Base-by-base conservation (phyloP, 2,113 vertebrate genomes). In the Pteropus alecto region DNA sequence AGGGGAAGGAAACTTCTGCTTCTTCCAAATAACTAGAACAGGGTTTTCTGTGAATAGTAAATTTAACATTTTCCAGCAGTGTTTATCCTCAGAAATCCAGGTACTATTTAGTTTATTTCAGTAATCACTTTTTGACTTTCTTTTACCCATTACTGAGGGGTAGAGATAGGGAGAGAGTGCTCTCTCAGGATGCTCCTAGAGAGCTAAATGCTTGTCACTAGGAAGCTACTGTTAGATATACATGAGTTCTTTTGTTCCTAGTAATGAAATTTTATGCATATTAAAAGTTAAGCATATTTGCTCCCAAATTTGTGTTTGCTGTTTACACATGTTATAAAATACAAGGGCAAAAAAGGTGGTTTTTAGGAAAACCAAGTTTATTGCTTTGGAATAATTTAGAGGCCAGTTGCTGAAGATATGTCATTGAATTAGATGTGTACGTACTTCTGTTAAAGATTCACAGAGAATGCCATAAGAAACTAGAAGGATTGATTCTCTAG, bases 1-100 rank as follows among this genome's bases (percentile, higher is more conserved):
- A 89, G 54, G 70, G 19, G 28, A 74, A 91, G 58, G 51, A 87
- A 94, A 77, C 87, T 68, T 84, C n/a, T 96, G 6, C n/a, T 70
- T 74, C 41, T 83, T 84, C 71, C 56, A 78, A 77, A 65, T 88
- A 70, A 77, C 77, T 94, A 83, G 16, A 87, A 87, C 16, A 61
- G 38, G 5, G 14, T 87, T 74, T 77, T 54, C 51, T 77, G 11
- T 83, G 30, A 82, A 46, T 61, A 83, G 19, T 48, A 82, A 67
- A 88, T 84, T 71, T 71, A 92, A 83, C 30, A 87, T 51, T 60
- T 87, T 87, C 3, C 18, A 61, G 60, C 68, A 91, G n/a, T 48
- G 18, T 92, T 84, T 87, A 67, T 33, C 68, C 26, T 61, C 16
- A 78, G 68, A 88, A 96, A 92, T 78, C 24, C 16, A 84, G 18